Base-by-base conservation (phyloP, 2,113 vertebrate genomes). In the Chaetorhynchus papuensis region DNA sequence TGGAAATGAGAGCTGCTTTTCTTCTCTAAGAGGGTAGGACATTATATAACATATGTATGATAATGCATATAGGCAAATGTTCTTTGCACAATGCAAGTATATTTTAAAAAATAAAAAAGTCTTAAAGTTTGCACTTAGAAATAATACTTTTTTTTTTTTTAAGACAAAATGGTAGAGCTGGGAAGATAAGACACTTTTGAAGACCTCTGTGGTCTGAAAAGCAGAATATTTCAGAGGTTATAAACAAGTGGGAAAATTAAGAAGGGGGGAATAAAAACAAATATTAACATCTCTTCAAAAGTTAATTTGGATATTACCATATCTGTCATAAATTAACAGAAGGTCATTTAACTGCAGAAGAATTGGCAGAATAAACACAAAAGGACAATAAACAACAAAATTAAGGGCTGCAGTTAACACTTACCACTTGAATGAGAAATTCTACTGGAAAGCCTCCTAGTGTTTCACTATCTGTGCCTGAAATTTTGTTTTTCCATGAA, bases 361-460 rank as follows among this genome's bases (percentile, higher is more conserved):
- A 89, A 65, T 5, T 47, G 13, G 33, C 18, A 90, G 66, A 79
- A 81, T 50, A 96, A 70, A 78, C 31, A 49, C 64, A 39, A 56
- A 87, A 71, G 22, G 37, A 63, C 47, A 94, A 76, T 18, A 70
- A 27, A 56, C 19, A 59, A 42, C 41, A 96, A 79, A 91, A 94
- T 47, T 18, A 90, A 79, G 49, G 87, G 79, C 11, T 83, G 27
- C 20, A 90, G 41, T 71, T 81, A 81, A 89, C 57, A 98, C 98
- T 99, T 98, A 99, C 99, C 98, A 99, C 99, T 98, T 99, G 99
- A 75, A 99, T 98, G 68, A 99, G 98, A 95, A 99, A 99, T 96
- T 99, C 99, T 93, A 99, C 99, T 89, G 99, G 99, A 98, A 99
- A 99, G 59, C 99, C 99, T 92, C 99, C 99, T 78, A 99, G 97